These are phyloP conservation scores for Labeo catla DNA, from an alignment of 2,113 vertebrate genomes.

Conservation along the genomic window DNA sequence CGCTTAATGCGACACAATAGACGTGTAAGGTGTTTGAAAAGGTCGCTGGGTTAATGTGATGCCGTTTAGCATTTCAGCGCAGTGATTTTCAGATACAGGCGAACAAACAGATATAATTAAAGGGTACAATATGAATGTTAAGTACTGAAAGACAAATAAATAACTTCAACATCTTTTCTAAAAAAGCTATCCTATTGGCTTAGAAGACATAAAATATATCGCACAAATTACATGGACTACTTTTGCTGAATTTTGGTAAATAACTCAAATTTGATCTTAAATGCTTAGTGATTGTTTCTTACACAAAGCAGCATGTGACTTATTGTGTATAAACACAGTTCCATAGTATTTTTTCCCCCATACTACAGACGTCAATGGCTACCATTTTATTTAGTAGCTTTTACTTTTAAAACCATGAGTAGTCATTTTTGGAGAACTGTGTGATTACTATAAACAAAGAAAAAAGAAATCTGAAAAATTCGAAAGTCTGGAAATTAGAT, in stretches of 20 bases:
- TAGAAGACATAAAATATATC: background rate
- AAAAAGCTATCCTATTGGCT: too few relatives aligned
- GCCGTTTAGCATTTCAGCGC: background rate
- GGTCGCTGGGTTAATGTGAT: background rate
- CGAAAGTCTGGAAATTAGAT: background rate
- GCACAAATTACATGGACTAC: background rate
- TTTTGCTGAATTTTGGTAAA: background rate
- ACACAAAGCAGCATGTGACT: background rate
- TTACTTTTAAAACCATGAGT: background rate
- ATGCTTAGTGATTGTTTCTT: background rate
- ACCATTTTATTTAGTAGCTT: too few relatives aligned
- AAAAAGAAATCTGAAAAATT: background rate
- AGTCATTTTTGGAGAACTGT: background rate
- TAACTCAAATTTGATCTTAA: background rate
- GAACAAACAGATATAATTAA: background rate
- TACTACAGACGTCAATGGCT: too few relatives aligned
- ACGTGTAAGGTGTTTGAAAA: background rate
- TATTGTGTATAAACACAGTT: too few relatives aligned
- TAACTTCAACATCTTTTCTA: too few relatives aligned
- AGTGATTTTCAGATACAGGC: background rate
- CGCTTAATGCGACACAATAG: background rate
- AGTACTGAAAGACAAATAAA: background rate
- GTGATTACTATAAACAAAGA: background rate
- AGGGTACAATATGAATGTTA: background rate
- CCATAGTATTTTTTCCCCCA: too few relatives aligned